Evolutionary conservation across 2,888 invertebrate species (phyloP), one percentile per base, ranked within the genome.

Genomic region (Digitonthophagus gazella): DNA sequence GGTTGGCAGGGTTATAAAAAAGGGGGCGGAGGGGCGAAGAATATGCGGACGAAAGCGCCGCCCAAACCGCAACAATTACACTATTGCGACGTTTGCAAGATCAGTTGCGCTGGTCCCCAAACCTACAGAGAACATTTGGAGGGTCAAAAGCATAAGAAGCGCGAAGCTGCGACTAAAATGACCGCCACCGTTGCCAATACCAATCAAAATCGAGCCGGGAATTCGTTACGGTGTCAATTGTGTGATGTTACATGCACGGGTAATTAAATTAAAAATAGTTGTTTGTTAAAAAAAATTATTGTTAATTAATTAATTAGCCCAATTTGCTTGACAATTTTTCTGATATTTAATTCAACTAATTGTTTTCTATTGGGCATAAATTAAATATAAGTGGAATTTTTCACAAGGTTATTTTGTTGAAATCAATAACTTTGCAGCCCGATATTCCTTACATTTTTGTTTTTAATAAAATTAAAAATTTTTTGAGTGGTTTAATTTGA

Each of bases 201-300:
- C 73, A 86, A 87, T 75, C 83, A 88, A 77, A 85, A 90, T 76
- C 85, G 88, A 64, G 86, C 89, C 19, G 87, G 90, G 65, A 89
- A 87, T 77, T 91, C 92, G 16, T 84, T 96, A 78, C 91, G 97
- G 74, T 99, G 99, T 85, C 98, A 98, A 83, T 88, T 99, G 71
- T 99, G 99, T 79, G 97, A 98, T 85, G 97, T 99, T 6, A 96
- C 97, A 8, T 99, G 98, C 84, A 98, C 98, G 8, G 98, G 98
- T 80, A 71, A 72, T 66, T 64, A 18, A 22, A 44, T 55, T 54
- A 44, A 68, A 58, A 71, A 28, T 28, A 58, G 55, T 61, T 57
- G 20, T 65, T 66, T 66, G 55, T 58, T 11, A 15, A 11, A 65
- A 20, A n/a, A n/a, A n/a, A n/a, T n/a, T n/a, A n/a, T n/a, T n/a